These are phyloP conservation scores for Oceanodroma leucorhoa DNA, from an alignment of 2,797 vertebrate species.

Conservation along the genomic window DNA sequence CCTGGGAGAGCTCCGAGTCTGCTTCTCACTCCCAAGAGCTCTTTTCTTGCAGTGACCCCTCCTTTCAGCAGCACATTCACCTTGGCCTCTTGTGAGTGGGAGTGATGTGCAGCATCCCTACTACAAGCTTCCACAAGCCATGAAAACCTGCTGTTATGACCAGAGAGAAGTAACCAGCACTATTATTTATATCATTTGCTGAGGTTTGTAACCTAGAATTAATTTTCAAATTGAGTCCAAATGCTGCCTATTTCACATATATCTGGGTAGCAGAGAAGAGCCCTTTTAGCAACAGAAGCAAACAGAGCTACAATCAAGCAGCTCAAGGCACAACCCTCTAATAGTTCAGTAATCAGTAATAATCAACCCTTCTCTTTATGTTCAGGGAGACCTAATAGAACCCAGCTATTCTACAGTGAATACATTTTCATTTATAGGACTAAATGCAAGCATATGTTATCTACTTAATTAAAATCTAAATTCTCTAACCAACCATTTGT, in stretches of 20 bases:
- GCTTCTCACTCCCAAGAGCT: background rate
- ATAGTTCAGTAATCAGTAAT: conserved; percentile 74
- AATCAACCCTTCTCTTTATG: conserved; percentile 72
- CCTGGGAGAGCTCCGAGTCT: background rate
- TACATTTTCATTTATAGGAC: conserved; percentile 72
- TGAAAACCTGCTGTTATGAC: conserved; percentile 22
- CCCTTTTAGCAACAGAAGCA: conserved; percentile 55
- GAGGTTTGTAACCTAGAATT: conserved; percentile 54
- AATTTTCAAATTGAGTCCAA: conserved; percentile 33
- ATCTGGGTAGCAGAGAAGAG: conserved; percentile 58
- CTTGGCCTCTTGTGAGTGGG: background rate
- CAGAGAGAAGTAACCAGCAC: conserved; percentile 22
- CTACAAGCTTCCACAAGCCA: background rate
- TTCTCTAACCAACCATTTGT: conserved; percentile 72
- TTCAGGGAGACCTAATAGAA: conserved; percentile 68
- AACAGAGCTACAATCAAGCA: conserved; percentile 67
- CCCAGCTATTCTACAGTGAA: conserved; percentile 66
- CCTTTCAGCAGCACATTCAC: background rate
- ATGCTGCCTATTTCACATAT: conserved; percentile 4
- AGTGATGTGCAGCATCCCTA: background rate
- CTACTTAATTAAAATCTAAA: conserved; percentile 80
- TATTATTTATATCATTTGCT: conserved; percentile 48
- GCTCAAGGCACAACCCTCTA: conserved; percentile 61
- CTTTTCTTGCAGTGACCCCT: background rate
- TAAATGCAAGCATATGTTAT: conserved; percentile 70